Evolutionary conservation across 2,888 invertebrate genomes (phyloP).

Genomic region (Chydorus sphaericus): DNA sequence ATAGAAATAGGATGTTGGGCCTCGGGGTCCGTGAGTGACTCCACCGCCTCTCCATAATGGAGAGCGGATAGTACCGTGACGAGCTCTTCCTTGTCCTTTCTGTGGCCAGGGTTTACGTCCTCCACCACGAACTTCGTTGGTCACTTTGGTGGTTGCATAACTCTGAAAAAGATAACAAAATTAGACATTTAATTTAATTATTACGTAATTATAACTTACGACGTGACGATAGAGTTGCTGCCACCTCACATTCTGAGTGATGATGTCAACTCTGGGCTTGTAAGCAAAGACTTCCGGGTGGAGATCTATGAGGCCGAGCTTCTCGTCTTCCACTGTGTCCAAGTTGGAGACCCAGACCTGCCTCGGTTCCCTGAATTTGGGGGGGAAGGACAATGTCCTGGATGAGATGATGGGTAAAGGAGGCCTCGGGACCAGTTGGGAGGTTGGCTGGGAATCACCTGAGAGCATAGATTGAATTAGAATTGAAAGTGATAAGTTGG

Average conservation of each 20-base stretch:
- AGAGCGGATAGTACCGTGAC: conserved; percentile 83
- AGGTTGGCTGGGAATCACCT: not conserved
- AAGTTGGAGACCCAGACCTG: conserved; percentile 80
- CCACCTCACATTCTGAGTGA: conserved; percentile 75
- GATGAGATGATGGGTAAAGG: conserved; percentile 31
- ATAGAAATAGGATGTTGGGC: conserved; percentile 78
- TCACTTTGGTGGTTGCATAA: conserved; percentile 58
- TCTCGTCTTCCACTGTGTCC: conserved; percentile 55
- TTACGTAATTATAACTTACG: conserved; percentile 30
- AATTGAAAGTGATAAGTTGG: not conserved
- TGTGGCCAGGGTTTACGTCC: conserved; percentile 94
- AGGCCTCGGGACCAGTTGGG: not conserved
- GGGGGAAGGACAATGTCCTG: conserved; percentile 21
- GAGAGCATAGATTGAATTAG: not conserved
- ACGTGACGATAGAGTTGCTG: conserved; percentile 67
- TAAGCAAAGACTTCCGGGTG: conserved; percentile 78
- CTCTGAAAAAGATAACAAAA: conserved; percentile 30
- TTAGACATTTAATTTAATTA: not conserved
- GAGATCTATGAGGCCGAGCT: conserved; percentile 69
- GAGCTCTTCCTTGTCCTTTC: conserved; percentile 76
- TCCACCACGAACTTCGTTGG: conserved; percentile 77
- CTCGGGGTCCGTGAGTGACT: conserved; percentile 73
- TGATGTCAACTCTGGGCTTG: conserved; percentile 69
- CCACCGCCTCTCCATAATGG: conserved; percentile 78
- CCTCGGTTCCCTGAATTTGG: conserved; percentile 41